Percentiles rank a stretch among this genome's conserved stretches.
phyloP scores from a whole-genome alignment of 2,113 vertebrate species.

The Engraulis encrasicolus region DNA sequence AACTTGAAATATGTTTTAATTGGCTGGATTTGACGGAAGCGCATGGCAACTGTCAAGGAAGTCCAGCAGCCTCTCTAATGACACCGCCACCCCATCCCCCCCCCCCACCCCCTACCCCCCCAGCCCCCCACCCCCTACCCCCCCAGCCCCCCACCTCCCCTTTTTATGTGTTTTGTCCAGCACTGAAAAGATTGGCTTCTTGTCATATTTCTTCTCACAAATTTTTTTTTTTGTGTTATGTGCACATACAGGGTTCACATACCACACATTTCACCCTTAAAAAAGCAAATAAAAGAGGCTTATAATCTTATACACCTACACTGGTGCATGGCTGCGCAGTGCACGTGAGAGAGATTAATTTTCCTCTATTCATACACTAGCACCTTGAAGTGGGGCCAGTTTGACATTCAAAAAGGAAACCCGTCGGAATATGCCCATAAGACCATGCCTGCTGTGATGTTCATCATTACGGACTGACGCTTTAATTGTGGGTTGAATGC shows the following conservation, averaged over 20 bases:
- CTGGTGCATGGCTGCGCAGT: too few species aligned
- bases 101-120: too few species aligned
- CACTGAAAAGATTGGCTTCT: slow-evolving; percentile 56
- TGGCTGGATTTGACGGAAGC: too few species aligned
- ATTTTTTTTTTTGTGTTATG: slow-evolving; percentile 76
- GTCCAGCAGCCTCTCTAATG: too few species aligned
- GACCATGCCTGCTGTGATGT: not conserved
- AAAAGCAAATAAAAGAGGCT: not conserved
- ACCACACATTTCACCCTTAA: not conserved
- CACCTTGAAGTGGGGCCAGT: not conserved
- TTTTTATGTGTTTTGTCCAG: slow-evolving; percentile 41
- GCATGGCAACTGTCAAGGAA: too few species aligned
- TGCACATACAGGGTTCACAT: slow-evolving; percentile 40
- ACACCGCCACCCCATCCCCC: too few species aligned
- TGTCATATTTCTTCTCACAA: slow-evolving; percentile 67
- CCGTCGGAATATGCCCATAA: not conserved
- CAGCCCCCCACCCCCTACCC: too few species aligned
- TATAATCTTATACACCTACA: not conserved
- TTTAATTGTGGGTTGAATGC: not conserved
- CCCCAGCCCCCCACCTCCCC: not conserved
- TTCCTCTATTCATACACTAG: not conserved
- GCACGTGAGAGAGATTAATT: not conserved
- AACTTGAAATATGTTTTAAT: too few species aligned
- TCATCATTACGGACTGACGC: not conserved
- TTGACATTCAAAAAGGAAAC: too few species aligned